Percentiles rank a stretch among this genome's conserved stretches.
Evolutionary conservation across 2,113 vertebrate species (phyloP).

Genomic region (Anser cygnoides): DNA sequence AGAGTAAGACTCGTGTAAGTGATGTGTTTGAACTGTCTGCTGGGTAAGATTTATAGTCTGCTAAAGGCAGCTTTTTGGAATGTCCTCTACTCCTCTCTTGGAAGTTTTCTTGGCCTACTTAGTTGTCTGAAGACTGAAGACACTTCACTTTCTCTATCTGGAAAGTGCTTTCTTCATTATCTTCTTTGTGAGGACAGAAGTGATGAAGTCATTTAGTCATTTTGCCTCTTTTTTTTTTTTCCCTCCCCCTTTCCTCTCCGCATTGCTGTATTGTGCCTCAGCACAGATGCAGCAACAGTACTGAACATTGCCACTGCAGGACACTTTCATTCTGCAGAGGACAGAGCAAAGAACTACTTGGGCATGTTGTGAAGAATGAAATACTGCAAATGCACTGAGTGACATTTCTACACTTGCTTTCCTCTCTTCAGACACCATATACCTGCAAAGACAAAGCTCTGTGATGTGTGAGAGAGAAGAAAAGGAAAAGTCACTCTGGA

Average conservation of each 20-base stretch:
- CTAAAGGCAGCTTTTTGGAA: conserved; percentile 53
- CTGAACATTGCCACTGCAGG: neutral
- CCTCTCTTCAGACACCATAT: neutral
- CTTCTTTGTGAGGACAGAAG: neutral
- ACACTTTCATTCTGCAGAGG: neutral
- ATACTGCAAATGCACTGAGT: neutral
- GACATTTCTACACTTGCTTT: neutral
- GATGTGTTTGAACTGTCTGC: conserved; percentile 29
- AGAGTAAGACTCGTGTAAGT: conserved; percentile 30
- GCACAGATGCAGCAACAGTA: neutral
- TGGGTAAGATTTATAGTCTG: conserved; percentile 44
- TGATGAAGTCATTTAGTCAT: conserved; percentile 26
- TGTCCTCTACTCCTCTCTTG: neutral
- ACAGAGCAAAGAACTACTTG: neutral
- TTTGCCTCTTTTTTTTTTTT: neutral
- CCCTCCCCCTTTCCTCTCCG: rapidly evolving
- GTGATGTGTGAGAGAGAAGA: neutral
- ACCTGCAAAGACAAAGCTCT: neutral
- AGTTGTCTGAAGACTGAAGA: conserved; percentile 17
- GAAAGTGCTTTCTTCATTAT: conserved; percentile 35
- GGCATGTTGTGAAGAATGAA: neutral
- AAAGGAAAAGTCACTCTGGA: neutral
- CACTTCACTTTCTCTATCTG: conserved; percentile 30
- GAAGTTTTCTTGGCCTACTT: conserved; percentile 7
- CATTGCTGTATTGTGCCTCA: neutral